Percentiles rank a stretch among this genome's conserved stretches.
Conservation (phyloP, 2,797 vertebrate species). For the Hippopotamyrus pictus region DNA sequence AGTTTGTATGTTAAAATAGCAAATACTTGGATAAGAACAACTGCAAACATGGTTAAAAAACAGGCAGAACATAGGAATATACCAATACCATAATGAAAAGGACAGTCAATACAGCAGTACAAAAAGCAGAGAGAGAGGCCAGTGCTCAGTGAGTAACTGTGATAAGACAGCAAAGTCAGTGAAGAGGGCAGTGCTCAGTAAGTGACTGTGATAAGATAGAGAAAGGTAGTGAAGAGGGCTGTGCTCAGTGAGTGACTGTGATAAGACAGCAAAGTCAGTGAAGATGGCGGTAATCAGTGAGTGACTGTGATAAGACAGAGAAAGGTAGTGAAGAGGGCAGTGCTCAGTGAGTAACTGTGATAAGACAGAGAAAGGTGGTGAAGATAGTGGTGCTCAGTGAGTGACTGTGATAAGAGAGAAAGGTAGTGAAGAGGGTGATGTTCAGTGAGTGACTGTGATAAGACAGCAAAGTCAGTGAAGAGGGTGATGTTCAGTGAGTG, state of each 20-base stretch:
- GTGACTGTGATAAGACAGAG: background rate
- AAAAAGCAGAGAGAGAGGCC: background rate
- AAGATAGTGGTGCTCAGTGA: too few species aligned
- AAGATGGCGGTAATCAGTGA: background rate
- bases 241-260: background rate
- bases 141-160: background rate
- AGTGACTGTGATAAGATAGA: background rate
- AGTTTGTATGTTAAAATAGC: background rate
- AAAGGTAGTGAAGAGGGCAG: background rate
- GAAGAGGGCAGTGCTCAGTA: background rate
- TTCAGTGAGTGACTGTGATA: background rate
- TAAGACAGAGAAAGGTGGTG: too few species aligned
- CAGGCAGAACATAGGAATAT: background rate
- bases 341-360: background rate
- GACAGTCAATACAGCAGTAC: background rate
- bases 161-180: background rate
- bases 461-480: background rate
- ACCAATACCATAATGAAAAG: background rate
- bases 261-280: too few species aligned
- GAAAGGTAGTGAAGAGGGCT: background rate
- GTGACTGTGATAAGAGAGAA: background rate
- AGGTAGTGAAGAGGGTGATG: background rate
- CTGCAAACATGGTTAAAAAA: background rate
- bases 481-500: background rate
- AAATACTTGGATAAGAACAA: background rate